Conservation (phyloP, 2,797 vertebrate species). For the Periparus ater region DNA sequence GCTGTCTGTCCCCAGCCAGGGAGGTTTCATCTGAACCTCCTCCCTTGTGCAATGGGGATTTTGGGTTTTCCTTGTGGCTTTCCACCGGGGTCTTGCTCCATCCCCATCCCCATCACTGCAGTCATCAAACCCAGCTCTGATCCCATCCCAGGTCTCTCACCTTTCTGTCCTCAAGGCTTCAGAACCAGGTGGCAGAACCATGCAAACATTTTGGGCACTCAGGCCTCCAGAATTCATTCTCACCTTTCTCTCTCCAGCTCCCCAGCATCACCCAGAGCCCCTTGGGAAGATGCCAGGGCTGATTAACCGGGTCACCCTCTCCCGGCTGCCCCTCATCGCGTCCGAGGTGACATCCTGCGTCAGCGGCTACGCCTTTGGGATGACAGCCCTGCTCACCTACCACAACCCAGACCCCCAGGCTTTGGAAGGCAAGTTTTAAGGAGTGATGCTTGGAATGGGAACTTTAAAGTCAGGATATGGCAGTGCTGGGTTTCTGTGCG, state of each 20-base stretch:
- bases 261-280: neutral
- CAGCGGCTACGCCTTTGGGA: conserved; percentile 90
- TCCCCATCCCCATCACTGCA: neutral
- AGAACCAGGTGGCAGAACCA: fast-evolving
- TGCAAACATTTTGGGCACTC: fast-evolving
- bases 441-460: neutral
- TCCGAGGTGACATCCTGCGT: conserved; percentile 93
- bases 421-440: conserved; percentile 84
- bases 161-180: neutral
- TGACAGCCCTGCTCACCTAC: conserved; percentile 93
- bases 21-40: neutral
- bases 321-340: conserved; percentile 83
- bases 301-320: conserved; percentile 82
- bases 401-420: conserved; percentile 89
- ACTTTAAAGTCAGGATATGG: neutral
- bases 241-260: neutral
- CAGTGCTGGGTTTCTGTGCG: neutral
- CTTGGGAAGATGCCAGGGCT: conserved; percentile 87
- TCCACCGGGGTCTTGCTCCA: neutral
- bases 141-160: neutral
- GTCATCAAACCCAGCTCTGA: fast-evolving
- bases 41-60: fast-evolving
- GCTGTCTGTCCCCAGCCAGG: neutral
- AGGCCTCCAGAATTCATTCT: neutral
- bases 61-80: neutral